Conservation (phyloP, 2,888 invertebrate species). For the Amblyjoppa fuscipennis region DNA sequence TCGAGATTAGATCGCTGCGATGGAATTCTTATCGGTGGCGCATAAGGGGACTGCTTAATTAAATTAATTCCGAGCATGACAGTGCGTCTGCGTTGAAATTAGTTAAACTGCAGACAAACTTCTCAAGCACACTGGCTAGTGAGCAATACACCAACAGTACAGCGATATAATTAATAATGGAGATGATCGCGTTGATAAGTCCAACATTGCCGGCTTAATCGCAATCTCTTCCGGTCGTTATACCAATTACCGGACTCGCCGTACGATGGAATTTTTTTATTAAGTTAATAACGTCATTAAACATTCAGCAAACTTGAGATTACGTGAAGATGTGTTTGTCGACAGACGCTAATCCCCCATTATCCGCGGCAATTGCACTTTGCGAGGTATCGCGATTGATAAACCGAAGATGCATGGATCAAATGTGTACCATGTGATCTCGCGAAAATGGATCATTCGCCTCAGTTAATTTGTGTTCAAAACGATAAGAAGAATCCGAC, state of each 20-base stretch:
- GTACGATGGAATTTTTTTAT: slow-evolving; percentile 6
- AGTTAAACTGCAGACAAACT: slow-evolving; percentile 9
- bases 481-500: too few species aligned
- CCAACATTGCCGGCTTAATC: slow-evolving; percentile 15
- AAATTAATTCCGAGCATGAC: background rate
- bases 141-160: background rate
- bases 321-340: background rate
- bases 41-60: background rate
- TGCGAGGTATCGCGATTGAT: background rate
- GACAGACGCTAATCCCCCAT: background rate
- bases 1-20: background rate
- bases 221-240: slow-evolving; percentile 40
- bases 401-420: background rate
- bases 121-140: background rate
- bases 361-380: background rate
- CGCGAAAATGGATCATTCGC: too few species aligned
- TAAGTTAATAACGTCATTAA: slow-evolving; percentile 1
- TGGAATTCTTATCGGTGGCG: background rate
- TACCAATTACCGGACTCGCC: slow-evolving; percentile 5
- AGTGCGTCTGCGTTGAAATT: background rate
- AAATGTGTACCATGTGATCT: background rate
- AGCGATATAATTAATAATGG: background rate
- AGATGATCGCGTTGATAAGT: slow-evolving; percentile 3
- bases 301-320: slow-evolving; percentile 21
- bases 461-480: too few species aligned